These are phyloP conservation scores for Campylorhamphus procurvoides DNA, from an alignment of 2,113 vertebrate species.

Conservation along the genomic window DNA sequence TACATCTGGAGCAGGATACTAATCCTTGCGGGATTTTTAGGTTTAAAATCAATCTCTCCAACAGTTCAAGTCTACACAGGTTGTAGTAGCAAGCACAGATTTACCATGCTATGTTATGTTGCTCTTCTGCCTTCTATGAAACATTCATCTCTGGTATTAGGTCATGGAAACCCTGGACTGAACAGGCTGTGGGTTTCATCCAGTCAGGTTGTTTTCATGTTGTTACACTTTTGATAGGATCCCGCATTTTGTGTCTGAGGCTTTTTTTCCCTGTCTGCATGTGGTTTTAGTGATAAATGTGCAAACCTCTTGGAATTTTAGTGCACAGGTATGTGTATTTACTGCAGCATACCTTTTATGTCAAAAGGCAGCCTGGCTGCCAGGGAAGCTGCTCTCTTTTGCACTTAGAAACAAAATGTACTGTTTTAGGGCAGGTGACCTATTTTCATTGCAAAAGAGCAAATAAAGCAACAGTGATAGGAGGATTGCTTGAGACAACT, in stretches of 20 bases:
- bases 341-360: background rate
- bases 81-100: background rate
- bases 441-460: constrained; percentile 12
- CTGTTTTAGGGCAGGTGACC: background rate
- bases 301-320: background rate
- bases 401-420: background rate
- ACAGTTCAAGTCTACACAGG: rapidly evolving
- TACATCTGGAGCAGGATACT: background rate
- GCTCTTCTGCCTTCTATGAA: background rate
- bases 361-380: background rate
- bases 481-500: background rate
- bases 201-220: background rate
- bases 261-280: background rate
- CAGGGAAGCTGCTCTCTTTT: background rate
- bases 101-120: rapidly evolving
- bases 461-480: background rate
- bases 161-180: background rate
- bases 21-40: background rate
- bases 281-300: background rate
- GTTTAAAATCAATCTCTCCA: background rate
- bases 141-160: background rate
- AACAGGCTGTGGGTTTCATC: background rate
- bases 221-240: background rate
- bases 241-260: background rate
- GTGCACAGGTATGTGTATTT: background rate